phyloP scores from a whole-genome alignment of 2,113 vertebrate species.

The Silurus asotus region DNA sequence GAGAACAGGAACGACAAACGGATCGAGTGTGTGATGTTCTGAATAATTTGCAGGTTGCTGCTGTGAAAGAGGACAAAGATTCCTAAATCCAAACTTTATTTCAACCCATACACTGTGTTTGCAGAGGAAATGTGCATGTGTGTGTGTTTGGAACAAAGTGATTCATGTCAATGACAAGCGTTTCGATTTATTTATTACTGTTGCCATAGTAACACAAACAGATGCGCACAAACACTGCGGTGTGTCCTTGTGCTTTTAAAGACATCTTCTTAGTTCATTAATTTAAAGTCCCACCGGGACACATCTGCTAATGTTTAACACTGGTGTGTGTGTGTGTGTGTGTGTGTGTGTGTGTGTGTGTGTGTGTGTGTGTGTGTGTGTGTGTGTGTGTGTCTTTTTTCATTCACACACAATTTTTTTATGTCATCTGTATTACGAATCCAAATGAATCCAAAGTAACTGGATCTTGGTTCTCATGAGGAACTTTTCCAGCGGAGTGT shows the following conservation, averaged over 20 bases:
- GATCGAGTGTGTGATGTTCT: background rate
- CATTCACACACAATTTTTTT: too few relatives aligned
- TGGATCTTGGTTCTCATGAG: background rate
- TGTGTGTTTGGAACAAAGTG: background rate
- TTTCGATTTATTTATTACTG: constrained; percentile 5
- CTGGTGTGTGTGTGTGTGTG: constrained; percentile 14
- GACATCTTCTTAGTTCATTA: constrained; percentile 49
- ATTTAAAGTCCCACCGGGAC: constrained; percentile 43
- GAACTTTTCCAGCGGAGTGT: background rate
- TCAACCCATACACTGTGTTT: background rate
- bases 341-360: background rate
- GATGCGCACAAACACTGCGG: constrained; percentile 17
- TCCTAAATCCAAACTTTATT: background rate
- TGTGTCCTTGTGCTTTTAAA: constrained; percentile 35
- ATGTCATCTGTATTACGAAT: too few relatives aligned
- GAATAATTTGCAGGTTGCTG: too few relatives aligned
- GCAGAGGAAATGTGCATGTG: background rate
- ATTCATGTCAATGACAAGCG: background rate
- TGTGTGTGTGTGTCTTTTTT: background rate
- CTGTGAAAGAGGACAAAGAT: too few relatives aligned
- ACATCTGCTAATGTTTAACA: constrained; percentile 50
- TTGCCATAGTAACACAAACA: constrained; percentile 12
- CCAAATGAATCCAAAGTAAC: background rate
- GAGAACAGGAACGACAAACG: background rate
- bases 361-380: constrained; percentile 7